phyloP scores from a whole-genome alignment of 2,888 invertebrate species.

The Stenotaenia linearis region DNA sequence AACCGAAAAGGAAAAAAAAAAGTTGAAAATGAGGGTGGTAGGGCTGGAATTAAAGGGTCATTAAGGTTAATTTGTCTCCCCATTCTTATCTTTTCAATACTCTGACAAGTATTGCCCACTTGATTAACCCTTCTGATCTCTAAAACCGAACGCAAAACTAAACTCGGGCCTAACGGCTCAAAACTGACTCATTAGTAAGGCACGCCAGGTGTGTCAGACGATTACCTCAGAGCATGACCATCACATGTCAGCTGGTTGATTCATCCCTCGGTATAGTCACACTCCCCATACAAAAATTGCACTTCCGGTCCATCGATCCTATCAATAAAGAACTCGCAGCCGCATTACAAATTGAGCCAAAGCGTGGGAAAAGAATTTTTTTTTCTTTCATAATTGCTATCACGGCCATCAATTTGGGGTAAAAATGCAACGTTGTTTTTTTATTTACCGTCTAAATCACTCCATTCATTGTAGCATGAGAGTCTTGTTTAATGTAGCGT shows the following conservation, averaged over 20 bases:
- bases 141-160: not conserved
- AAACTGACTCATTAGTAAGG: not conserved
- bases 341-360: not conserved
- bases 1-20: not conserved
- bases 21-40: not conserved
- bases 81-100: not conserved
- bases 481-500: not conserved
- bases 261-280: not conserved
- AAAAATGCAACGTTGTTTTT: not conserved
- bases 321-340: not conserved
- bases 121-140: not conserved
- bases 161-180: not conserved
- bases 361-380: not conserved
- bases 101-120: not conserved
- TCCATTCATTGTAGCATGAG: not conserved
- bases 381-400: too few species aligned
- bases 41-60: not conserved
- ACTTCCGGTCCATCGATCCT: constrained; percentile 1
- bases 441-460: not conserved
- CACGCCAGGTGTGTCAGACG: not conserved
- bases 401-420: too few species aligned
- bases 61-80: not conserved
- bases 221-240: constrained; percentile 9
- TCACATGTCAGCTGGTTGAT: constrained; percentile 4
- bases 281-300: not conserved